Evolutionary conservation across 2,888 invertebrate genomes (phyloP), one percentile per base, ranked within the genome.

Genomic region (Andrena minutula): DNA sequence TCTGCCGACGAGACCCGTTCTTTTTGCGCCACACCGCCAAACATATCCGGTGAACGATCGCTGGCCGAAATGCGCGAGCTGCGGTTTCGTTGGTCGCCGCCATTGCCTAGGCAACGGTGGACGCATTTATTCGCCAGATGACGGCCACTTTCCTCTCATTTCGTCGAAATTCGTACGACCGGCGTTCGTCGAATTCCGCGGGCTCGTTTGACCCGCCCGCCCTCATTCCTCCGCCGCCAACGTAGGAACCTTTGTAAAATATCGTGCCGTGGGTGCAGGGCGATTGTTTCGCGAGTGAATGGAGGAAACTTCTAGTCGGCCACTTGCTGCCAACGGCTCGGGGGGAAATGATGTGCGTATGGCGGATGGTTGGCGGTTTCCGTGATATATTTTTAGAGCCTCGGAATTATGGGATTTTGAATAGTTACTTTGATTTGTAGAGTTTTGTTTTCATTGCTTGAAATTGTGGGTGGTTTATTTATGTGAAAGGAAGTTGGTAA

Each of bases 121-220:
- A 73, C 63, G 75, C 81, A 71, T 84, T 81, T 71, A 72, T 76
- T 74, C 70, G 63, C 51, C 60, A 65, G 41, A 81, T 70, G 75
- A 61, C 56, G 35, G 26, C 51, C 80, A 75, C 51, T 70, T 79
- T 85, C 69, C 61, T 69, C 71, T 30, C 32, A 47, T 75, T 74
- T 75, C 71, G 63, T 26, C 23, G 60, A 53, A 56, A 60, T 74
- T 77, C 56, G 64, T 49, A 10, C 68, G 30, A 41, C 32, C 56
- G 26, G 26, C 35, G 26, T 41, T 35, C 35, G 32, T 32, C 53
- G 56, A 51, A 68, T 63, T 66, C 73, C 66, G 6, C 61, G 41
- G 58, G 10, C 41, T 58, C 72, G 47, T 65, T 70, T 64, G 58
- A 47, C 23, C 30, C 64, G 61, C 2, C 8, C 8, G 2, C 5